Evolutionary conservation across 2,113 vertebrate genomes (phyloP).

Genomic region (Platichthys stellatus): DNA sequence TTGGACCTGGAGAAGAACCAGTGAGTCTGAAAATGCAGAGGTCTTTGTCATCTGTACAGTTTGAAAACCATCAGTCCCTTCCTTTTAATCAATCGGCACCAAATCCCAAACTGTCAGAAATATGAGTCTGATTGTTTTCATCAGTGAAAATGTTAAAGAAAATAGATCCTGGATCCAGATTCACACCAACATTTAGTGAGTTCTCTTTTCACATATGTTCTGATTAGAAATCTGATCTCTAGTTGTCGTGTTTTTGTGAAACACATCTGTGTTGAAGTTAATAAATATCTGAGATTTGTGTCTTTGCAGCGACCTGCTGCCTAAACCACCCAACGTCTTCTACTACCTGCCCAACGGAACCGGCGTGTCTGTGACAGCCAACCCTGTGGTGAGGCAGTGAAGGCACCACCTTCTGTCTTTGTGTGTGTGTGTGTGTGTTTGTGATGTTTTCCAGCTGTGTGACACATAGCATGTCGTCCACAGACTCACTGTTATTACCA

Average conservation of each 20-base stretch:
- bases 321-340: slow-evolving; percentile 78
- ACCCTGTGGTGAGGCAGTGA: slow-evolving; percentile 81
- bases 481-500: slow-evolving; percentile 90
- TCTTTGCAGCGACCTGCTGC: slow-evolving; percentile 82
- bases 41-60: too few species aligned
- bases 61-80: too few species aligned
- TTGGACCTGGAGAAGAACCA: slow-evolving; percentile 89
- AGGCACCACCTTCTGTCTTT: not conserved
- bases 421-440: too few species aligned
- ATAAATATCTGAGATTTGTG: not conserved
- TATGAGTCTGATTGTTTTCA: too few species aligned
- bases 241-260: too few species aligned
- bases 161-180: too few species aligned
- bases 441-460: slow-evolving; percentile 8
- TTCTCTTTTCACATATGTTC: too few species aligned
- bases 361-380: slow-evolving; percentile 67
- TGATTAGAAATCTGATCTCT: too few species aligned
- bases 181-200: too few species aligned
- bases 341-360: slow-evolving; percentile 89
- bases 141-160: too few species aligned
- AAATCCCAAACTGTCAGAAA: too few species aligned
- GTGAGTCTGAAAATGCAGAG: slow-evolving; percentile 62
- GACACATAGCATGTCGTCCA: slow-evolving; percentile 13
- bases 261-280: not conserved
- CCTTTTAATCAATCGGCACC: too few species aligned